Conservation (phyloP, 2,797 vertebrate species). For the Chaunax sp. region DNA sequence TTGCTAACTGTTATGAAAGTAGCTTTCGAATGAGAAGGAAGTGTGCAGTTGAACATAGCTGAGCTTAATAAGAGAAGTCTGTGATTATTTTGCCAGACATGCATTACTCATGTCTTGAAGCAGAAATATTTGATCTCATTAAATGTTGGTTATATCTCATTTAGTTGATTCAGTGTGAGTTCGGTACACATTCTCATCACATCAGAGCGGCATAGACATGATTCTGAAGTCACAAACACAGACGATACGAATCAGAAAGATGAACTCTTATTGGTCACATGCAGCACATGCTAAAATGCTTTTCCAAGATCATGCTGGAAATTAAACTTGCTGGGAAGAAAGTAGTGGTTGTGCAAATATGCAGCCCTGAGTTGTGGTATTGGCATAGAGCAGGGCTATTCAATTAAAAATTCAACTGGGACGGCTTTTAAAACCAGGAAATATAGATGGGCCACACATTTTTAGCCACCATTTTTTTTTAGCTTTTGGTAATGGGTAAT, state of each 20-base stretch:
- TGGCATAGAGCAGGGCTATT: too few relatives aligned
- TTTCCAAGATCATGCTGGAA: background rate
- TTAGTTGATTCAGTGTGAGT: slow-evolving; percentile 7
- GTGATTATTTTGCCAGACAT: slow-evolving; percentile 58
- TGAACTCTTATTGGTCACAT: background rate
- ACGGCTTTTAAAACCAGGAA: too few relatives aligned
- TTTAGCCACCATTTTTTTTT: too few relatives aligned
- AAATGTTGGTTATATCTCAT: slow-evolving; percentile 20
- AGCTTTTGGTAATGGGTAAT: too few relatives aligned
- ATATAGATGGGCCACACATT: too few relatives aligned
- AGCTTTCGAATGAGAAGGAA: slow-evolving; percentile 41
- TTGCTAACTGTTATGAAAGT: slow-evolving; percentile 21
- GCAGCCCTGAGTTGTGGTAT: background rate
- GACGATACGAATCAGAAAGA: too few relatives aligned
- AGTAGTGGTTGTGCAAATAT: slow-evolving; percentile 17
- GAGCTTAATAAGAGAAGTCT: slow-evolving; percentile 26
- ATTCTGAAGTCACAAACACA: background rate
- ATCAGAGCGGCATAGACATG: background rate
- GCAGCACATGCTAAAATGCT: slow-evolving; percentile 12
- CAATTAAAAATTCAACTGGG: too few relatives aligned
- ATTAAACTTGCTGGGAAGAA: background rate
- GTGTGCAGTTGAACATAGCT: slow-evolving; percentile 36
- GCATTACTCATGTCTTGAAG: slow-evolving; percentile 20
- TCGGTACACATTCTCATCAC: slow-evolving; percentile 6
- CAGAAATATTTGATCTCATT: slow-evolving; percentile 12